Evolutionary conservation across 2,113 vertebrate species (phyloP).

Genomic region (Stegastes partitus): DNA sequence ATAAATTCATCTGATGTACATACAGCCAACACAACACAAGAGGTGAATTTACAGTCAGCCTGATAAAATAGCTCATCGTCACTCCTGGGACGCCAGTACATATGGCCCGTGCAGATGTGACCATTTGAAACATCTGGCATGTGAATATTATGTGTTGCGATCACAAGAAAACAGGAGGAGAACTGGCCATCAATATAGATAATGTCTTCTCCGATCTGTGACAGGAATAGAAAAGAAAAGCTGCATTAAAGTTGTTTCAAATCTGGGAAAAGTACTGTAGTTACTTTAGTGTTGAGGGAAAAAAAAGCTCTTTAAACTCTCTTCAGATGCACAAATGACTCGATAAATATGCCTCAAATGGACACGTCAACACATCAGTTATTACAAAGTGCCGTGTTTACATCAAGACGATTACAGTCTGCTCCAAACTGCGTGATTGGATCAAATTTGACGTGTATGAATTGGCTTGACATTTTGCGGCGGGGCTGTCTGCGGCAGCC

Average conservation of each 20-base stretch:
- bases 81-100: constrained; percentile 23
- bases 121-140: constrained; percentile 48
- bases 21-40: constrained; percentile 11
- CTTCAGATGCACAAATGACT: too few species aligned
- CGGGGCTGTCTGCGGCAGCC: neutral
- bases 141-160: constrained; percentile 26
- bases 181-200: neutral
- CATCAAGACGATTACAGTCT: constrained; percentile 18
- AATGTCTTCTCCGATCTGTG: neutral
- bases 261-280: too few species aligned
- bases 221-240: neutral
- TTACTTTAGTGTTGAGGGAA: too few species aligned
- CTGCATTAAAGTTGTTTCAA: too few species aligned
- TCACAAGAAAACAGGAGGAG: neutral
- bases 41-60: constrained; percentile 31
- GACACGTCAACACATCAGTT: constrained; percentile 2
- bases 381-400: constrained; percentile 3
- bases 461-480: constrained; percentile 36
- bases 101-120: constrained; percentile 47
- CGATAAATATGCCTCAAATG: neutral
- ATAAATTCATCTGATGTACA: neutral
- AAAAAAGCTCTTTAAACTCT: too few species aligned
- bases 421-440: constrained; percentile 2
- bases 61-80: constrained; percentile 23
- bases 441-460: constrained; percentile 30